A percentile compares a stretch with the other conserved stretches of the same genome.
Evolutionary conservation across 2,113 vertebrate species (phyloP).

Genomic region (Rhegmatorhina hoffmannsi): DNA sequence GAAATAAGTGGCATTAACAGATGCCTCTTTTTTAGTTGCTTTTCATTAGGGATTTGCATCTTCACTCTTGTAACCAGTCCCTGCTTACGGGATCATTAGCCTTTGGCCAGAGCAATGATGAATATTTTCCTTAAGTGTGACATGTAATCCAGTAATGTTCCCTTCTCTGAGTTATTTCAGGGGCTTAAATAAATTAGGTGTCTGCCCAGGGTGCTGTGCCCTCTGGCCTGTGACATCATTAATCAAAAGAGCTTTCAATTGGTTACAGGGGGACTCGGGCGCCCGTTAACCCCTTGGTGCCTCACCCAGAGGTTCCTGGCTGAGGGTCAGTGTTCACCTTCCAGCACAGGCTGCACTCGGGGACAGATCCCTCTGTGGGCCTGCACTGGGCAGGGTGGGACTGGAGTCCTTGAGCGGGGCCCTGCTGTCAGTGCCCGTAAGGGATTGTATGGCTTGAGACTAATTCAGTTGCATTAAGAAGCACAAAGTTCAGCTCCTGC

Average conservation of each 20-base stretch:
- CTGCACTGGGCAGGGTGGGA: background rate
- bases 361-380: background rate
- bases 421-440: background rate
- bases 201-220: constrained; percentile 88
- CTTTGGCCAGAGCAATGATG: constrained; percentile 74
- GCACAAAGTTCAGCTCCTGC: background rate
- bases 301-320: background rate
- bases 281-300: constrained; percentile 61
- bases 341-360: background rate
- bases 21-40: constrained; percentile 1
- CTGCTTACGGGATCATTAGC: constrained; percentile 8
- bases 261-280: constrained; percentile 74
- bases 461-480: background rate
- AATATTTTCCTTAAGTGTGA: constrained; percentile 85
- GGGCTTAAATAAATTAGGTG: constrained; percentile 97
- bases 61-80: constrained; percentile 16
- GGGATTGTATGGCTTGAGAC: background rate
- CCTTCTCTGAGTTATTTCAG: constrained; percentile 83
- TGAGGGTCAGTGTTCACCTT: background rate
- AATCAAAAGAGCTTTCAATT: constrained; percentile 88
- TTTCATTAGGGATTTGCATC: constrained; percentile 52
- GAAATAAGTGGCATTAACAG: background rate
- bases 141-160: constrained; percentile 78
- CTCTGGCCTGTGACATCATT: constrained; percentile 91
- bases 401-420: background rate